These are phyloP conservation scores for Amorpha juglandis DNA, from an alignment of 2,888 invertebrate species.

Conservation along the genomic window DNA sequence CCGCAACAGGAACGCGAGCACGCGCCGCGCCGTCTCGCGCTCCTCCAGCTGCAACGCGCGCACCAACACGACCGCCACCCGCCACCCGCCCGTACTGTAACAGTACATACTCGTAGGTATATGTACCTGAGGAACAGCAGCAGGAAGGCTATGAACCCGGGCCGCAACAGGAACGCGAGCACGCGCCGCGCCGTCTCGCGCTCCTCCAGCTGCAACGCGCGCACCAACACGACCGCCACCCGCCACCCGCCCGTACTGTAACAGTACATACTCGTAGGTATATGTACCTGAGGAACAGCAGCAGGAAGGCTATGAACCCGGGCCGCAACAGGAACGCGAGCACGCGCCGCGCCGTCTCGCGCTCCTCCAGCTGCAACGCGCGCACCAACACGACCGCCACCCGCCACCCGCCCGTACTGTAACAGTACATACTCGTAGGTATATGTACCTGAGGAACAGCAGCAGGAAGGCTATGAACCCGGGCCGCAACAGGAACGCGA, in stretches of 20 bases:
- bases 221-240: constrained; percentile 85
- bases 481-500: constrained; percentile 83
- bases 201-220: constrained; percentile 77
- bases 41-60: constrained; percentile 79
- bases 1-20: constrained; percentile 78
- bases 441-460: constrained; percentile 85
- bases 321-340: constrained; percentile 83
- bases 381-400: constrained; percentile 85
- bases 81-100: constrained; percentile 82
- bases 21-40: constrained; percentile 68
- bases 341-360: constrained; percentile 68
- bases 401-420: constrained; percentile 89
- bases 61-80: constrained; percentile 84
- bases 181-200: constrained; percentile 70
- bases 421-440: too few species aligned
- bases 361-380: constrained; percentile 76
- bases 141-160: constrained; percentile 85
- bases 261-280: too few species aligned
- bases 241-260: constrained; percentile 81
- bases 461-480: constrained; percentile 85
- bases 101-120: too few species aligned
- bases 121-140: constrained; percentile 85
- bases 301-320: constrained; percentile 84
- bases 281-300: constrained; percentile 85
- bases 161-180: constrained; percentile 80